Base-by-base conservation (phyloP, 2,888 invertebrate species). In the Bruchidius siliquastri region DNA sequence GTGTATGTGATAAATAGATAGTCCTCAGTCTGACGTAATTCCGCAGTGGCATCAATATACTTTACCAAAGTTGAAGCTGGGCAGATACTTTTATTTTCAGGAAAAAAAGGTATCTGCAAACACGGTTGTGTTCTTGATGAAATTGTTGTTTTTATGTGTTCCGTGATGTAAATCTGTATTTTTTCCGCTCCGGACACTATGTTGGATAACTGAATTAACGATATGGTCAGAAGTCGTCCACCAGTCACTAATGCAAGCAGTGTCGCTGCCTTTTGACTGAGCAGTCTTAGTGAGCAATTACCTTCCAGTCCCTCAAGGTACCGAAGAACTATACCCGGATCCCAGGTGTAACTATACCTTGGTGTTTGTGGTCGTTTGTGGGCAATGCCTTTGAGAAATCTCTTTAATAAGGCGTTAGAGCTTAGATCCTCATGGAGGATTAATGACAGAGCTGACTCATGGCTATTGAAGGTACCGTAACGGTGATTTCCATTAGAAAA, bases 401-500 rank as follows among this genome's bases (percentile, higher is more conserved):
- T 30, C 30, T 26, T 71, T 21, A 71, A 8, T 20, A 32, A 2
- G 4, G 32, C n/a, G 69, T 21, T 26, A n/a, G 18, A 13, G 21
- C 30, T 21, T 21, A 22, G n/a, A 13, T 30, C 20, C 8, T 20
- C 21, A 10, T 30, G 49, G 32, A 30, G 49, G 20, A 71, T 71
- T 71, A 71, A 21, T 13, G 71, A 71, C 18, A 71, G 49, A 13
- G 26, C 71, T 0, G 71, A 71, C 21, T n/a, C 8, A 30, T 71
- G 71, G 20, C 20, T 26, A 20, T 71, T 71, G 20, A 71, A 22
- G 13, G 71, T 22, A 18, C 70, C 72, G 8, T 30, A 32, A 1
- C 8, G 22, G 20, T 20, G 21, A 10, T 68, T 8, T 68, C 21
- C 20, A 1, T 68, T 8, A 10, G 10, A 21, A 10, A 21, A 68